Conservation (phyloP, 2,113 vertebrate species). For the Oophaga pumilio region DNA sequence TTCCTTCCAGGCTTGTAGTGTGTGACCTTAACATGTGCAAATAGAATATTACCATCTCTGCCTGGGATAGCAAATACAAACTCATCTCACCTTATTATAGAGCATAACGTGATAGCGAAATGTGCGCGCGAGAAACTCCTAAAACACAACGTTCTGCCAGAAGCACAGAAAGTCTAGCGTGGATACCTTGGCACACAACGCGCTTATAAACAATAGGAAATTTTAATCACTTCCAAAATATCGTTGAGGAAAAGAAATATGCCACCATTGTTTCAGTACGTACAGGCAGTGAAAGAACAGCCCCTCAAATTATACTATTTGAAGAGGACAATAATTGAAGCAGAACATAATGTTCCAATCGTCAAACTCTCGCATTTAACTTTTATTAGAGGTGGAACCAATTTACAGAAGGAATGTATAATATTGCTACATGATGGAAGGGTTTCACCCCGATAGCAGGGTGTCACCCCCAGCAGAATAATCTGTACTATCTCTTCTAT, state of each 20-base stretch:
- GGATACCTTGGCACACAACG: constrained; percentile 43
- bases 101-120: constrained; percentile 44
- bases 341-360: constrained; percentile 32
- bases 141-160: constrained; percentile 64
- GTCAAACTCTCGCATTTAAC: neutral
- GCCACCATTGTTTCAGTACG: constrained; percentile 36
- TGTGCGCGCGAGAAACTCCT: constrained; percentile 53
- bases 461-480: neutral
- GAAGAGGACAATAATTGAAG: constrained; percentile 28
- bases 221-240: constrained; percentile 57
- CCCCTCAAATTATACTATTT: neutral
- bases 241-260: constrained; percentile 54
- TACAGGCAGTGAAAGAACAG: constrained; percentile 19
- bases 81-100: neutral
- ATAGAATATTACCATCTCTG: constrained; percentile 48
- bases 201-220: constrained; percentile 50
- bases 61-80: constrained; percentile 42
- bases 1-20: constrained; percentile 45
- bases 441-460: neutral
- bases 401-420: neutral
- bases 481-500: neutral
- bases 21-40: constrained; percentile 46
- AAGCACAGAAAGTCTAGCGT: constrained; percentile 48
- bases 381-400: neutral
- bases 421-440: neutral